These are phyloP conservation scores for Coelinius sp. DNA, from an alignment of 2,888 invertebrate genomes.

Conservation along the genomic window DNA sequence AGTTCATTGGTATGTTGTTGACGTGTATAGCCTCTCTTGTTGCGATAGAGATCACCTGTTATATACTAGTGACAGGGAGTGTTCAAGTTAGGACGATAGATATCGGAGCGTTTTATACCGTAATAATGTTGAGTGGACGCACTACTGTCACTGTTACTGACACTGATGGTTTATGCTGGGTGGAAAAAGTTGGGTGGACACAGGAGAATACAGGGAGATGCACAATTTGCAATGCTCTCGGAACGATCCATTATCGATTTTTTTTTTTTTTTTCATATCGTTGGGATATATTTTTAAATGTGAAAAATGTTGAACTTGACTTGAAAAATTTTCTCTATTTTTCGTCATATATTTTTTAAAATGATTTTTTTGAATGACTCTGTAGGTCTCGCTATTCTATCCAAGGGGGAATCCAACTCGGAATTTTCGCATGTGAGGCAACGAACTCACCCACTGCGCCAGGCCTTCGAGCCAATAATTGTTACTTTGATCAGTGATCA, in stretches of 20 bases:
- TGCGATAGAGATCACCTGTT: constrained; percentile 50
- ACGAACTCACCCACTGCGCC: too few species aligned
- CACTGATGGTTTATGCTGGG: constrained; percentile 62
- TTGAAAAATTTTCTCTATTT: too few species aligned
- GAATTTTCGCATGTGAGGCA: too few species aligned
- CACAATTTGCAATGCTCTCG: constrained; percentile 29
- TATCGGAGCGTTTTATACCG: constrained; percentile 63
- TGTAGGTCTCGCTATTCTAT: too few species aligned
- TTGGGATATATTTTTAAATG: background rate
- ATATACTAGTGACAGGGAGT: constrained; percentile 36
- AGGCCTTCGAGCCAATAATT: too few species aligned
- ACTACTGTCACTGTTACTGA: constrained; percentile 63
- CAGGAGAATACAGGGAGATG: constrained; percentile 29
- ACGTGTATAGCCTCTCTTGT: constrained; percentile 63
- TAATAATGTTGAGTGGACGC: constrained; percentile 63
- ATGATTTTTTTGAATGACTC: too few species aligned
- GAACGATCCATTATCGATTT: constrained; percentile 40
- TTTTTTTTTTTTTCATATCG: background rate
- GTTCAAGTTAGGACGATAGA: constrained; percentile 57
- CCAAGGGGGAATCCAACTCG: too few species aligned
- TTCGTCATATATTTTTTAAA: too few species aligned
- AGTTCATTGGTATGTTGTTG: constrained; percentile 58
- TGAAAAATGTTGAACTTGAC: background rate
- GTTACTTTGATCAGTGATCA: constrained; percentile 44
- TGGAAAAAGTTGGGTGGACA: constrained; percentile 42